Evolutionary conservation across 2,797 vertebrate genomes (phyloP).

Genomic region (Emys orbicularis): DNA sequence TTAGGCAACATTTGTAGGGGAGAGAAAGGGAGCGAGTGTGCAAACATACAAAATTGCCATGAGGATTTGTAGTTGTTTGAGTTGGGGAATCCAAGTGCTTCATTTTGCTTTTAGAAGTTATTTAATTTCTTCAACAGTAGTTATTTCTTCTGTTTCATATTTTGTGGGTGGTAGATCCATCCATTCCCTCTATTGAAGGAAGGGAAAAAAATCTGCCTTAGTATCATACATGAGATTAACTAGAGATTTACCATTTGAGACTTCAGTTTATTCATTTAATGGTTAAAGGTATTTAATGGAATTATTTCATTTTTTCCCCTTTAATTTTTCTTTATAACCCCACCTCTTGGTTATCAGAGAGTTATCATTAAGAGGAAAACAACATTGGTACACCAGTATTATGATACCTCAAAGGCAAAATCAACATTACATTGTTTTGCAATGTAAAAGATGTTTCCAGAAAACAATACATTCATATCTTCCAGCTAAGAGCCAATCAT

Average conservation of each 20-base stretch:
- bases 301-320: neutral
- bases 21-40: neutral
- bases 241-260: neutral
- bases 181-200: neutral
- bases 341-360: neutral
- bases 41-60: neutral
- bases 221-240: neutral
- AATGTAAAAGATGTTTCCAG: neutral
- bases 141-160: slow-evolving; percentile 13
- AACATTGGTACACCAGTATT: neutral
- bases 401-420: neutral
- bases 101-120: neutral
- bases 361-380: neutral
- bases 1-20: neutral
- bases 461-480: neutral
- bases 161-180: neutral
- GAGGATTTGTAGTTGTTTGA: neutral
- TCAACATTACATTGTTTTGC: neutral
- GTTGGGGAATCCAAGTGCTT: neutral
- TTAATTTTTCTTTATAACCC: neutral
- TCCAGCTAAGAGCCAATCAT: neutral
- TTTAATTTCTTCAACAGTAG: neutral
- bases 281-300: neutral
- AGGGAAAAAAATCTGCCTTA: neutral
- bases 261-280: neutral